Evolutionary conservation across 2,888 invertebrate genomes (phyloP), one percentile per base, ranked within the genome.

Genomic region (Tenthredo mesomela): DNA sequence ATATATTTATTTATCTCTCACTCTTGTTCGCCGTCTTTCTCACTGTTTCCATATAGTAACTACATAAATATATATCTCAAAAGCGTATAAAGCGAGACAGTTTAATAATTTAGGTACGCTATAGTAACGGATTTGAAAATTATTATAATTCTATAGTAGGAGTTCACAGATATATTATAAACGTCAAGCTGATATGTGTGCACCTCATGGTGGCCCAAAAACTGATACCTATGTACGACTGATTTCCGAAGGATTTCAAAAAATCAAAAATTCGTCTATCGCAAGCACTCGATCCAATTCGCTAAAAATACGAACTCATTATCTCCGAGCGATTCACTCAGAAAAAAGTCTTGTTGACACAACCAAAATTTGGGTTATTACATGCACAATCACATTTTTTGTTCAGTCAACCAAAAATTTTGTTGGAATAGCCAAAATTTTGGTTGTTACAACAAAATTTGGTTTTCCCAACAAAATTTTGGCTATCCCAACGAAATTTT

Each of bases 11-110:
- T 7, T 54, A 5, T 50, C n/a, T n/a, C 54, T 54, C 54, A 54
- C 6, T 54, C 6, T 54, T 54, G 54, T n/a, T 54, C n/a, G 54
- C 54, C 54, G 54, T 54, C 10, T 54, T 54, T 54, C 54, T 54
- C n/a, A 54, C 54, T 54, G 54, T 54, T 54, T 54, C 50, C n/a
- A n/a, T 50, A 50, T 50, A 50, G n/a, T 54, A n/a, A 0, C n/a
- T n/a, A n/a, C n/a, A n/a, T n/a, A n/a, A n/a, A n/a, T n/a, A n/a
- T n/a, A 4, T 54, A n/a, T 54, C n/a, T n/a, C 6, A 54, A 54
- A 54, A 54, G 54, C 54, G 54, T n/a, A n/a, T n/a, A n/a, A 54
- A 54, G n/a, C 54, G 54, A 54, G 54, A 54, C 54, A 54, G n/a
- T 54, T 54, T n/a, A n/a, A n/a, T 54, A 54, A 54, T 54, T 1